Percentiles rank a stretch among this genome's conserved stretches.
These are phyloP conservation scores for Cotesia vestalis DNA, from an alignment of 1,140 invertebrate genomes.

Conservation along the genomic window DNA sequence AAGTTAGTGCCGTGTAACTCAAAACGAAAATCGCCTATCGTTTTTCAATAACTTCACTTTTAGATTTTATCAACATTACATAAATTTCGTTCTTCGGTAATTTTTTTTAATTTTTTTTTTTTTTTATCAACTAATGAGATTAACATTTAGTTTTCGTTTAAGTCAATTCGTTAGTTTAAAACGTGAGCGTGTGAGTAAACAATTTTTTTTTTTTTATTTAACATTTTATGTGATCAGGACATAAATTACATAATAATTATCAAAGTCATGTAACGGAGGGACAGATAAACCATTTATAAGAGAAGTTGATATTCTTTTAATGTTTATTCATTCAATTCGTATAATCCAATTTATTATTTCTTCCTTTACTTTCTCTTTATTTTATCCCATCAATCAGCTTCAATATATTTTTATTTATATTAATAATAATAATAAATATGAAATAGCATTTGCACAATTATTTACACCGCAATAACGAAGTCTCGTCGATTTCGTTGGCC, in stretches of 20 bases:
- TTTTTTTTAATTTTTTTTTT: constrained; percentile 19
- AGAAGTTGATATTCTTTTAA: constrained; percentile 8
- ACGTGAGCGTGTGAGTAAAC: constrained; percentile 18
- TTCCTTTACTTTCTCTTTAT: not conserved
- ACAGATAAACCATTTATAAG: constrained; percentile 13
- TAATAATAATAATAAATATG: too few relatives aligned
- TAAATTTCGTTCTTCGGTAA: constrained; percentile 13
- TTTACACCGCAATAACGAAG: constrained; percentile 67
- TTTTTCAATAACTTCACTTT: constrained; percentile 29
- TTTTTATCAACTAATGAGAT: not conserved
- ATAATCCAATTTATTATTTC: not conserved
- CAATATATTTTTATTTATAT: constrained; percentile 10
- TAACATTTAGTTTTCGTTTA: constrained; percentile 15
- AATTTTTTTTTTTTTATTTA: constrained; percentile 18
- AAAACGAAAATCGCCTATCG: constrained; percentile 27
- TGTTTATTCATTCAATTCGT: not conserved
- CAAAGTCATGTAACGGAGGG: not conserved
- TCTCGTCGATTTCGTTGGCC: constrained; percentile 61
- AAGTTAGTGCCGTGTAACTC: constrained; percentile 24
- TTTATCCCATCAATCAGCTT: not conserved
- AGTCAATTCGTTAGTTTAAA: constrained; percentile 38
- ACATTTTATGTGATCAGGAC: constrained; percentile 27
- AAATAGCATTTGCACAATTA: constrained; percentile 41
- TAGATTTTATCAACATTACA: constrained; percentile 27
- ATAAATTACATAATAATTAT: constrained; percentile 2